Evolutionary conservation across 2,797 vertebrate genomes (phyloP), one percentile per base, ranked within the genome.

Genomic region (Darevskia nairensis): DNA sequence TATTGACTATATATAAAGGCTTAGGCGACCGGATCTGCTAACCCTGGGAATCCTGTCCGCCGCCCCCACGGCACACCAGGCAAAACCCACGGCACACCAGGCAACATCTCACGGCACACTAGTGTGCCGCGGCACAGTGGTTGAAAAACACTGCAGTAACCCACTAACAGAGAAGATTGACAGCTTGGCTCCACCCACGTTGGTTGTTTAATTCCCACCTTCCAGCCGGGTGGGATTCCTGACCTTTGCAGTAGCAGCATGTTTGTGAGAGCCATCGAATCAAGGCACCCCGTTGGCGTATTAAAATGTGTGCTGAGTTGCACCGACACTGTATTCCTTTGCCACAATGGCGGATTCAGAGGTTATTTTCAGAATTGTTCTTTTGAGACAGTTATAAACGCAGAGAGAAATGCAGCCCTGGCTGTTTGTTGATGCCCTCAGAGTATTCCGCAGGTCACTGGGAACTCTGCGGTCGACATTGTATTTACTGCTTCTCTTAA

Each of bases 401-500:
- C 11, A 6, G 15, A 35, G 55, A 9, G 23, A 50, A 8, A 15
- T 0, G 29, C 13, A 32, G 35, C 19, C 8, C 4, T 74, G 39
- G 11, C 69, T 66, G 27, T 80, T 84, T 75, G n/a, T n/a, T 68
- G 69, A 79, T 32, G 10, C 4, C 35, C 3, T 83, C 17, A 21
- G 64, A 59, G n/a, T 21, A n/a, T 41, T 72, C 21, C 46, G 11
- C 1, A 78, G 66, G 85, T 84, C 71, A 25, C 5, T 6, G 0
- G 81, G 32, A 82, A 72, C 78, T 80, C 64, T 87, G 17, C 6
- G 46, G 79, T 74, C 82, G 89, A 69, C 82, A 82, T 92, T 89
- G 89, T 90, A 91, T 94, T 93, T 29, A 50, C 23, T 46, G 8
- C 29, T 76, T 59, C 8, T 82, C 77, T 92, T 90, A 80, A 92